Percentiles rank a stretch among this genome's conserved stretches.
These are phyloP conservation scores for Sphaeridia pumilis DNA, from an alignment of 2,888 invertebrate species.

Conservation along the genomic window DNA sequence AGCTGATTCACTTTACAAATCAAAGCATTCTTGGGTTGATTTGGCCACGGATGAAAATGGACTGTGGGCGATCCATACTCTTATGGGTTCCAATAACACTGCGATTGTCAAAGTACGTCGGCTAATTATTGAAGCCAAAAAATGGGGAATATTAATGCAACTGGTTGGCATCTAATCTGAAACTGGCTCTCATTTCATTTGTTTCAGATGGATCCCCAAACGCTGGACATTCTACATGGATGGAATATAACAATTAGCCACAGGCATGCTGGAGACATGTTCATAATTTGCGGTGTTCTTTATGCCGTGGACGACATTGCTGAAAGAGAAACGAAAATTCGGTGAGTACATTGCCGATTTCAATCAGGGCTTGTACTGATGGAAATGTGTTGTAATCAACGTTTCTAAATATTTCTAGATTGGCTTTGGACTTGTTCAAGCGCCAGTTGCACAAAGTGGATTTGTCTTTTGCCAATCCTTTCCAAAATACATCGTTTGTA, in stretches of 20 bases:
- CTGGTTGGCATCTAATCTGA: too few relatives aligned
- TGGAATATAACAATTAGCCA: constrained; percentile 84
- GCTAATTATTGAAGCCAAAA: too few relatives aligned
- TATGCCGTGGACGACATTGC: constrained; percentile 83
- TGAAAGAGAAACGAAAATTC: constrained; percentile 69
- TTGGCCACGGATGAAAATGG: constrained; percentile 95
- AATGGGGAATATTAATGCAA: too few relatives aligned
- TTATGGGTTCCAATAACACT: constrained; percentile 59
- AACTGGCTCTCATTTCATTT: too few relatives aligned
- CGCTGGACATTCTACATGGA: constrained; percentile 56
- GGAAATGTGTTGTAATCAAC: too few relatives aligned
- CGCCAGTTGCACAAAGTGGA: constrained; percentile 57
- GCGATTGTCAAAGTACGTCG: constrained; percentile 71
- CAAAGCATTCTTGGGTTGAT: constrained; percentile 71
- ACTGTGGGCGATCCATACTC: constrained; percentile 84
- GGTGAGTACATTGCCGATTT: too few relatives aligned
- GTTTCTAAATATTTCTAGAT: too few relatives aligned
- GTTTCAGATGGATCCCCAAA: constrained; percentile 43
- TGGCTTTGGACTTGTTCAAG: constrained; percentile 82
- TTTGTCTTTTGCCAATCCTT: constrained; percentile 83
- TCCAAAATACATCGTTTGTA: constrained; percentile 79
- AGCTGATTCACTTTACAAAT: constrained; percentile 55
- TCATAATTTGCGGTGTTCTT: constrained; percentile 89
- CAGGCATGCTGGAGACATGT: constrained; percentile 88
- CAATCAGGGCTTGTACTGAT: too few relatives aligned